Evolutionary conservation across 2,113 vertebrate genomes (phyloP).

Genomic region (Panthera uncia): DNA sequence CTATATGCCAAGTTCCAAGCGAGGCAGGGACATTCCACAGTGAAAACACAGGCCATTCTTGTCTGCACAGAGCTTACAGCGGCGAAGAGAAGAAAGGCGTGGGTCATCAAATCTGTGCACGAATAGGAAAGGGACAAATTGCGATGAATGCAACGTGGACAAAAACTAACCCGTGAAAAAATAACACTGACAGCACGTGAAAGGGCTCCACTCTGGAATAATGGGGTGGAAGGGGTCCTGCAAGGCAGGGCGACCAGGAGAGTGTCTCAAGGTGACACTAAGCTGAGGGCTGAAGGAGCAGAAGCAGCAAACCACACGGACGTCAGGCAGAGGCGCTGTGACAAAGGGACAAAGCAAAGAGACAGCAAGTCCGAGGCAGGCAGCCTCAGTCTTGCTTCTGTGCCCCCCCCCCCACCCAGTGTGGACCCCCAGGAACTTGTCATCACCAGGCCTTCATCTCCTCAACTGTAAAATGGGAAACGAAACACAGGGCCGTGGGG

Average conservation of each 20-base stretch:
- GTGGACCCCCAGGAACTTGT: background rate
- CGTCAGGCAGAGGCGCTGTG: background rate
- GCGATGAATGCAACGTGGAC: background rate
- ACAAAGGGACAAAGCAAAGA: background rate
- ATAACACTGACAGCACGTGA: background rate
- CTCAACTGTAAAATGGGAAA: background rate
- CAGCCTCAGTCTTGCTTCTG: background rate
- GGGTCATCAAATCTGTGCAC: background rate
- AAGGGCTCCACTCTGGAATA: background rate
- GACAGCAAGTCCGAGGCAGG: background rate
- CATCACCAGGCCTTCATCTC: background rate
- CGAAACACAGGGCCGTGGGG: too few relatives aligned
- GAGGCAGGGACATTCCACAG: background rate
- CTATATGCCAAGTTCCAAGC: background rate
- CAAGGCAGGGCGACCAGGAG: background rate
- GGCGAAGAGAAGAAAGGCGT: background rate
- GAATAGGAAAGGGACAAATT: background rate
- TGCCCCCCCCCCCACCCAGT: background rate
- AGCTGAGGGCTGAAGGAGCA: background rate
- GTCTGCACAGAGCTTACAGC: background rate
- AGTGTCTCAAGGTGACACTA: background rate
- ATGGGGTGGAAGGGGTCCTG: fast-evolving
- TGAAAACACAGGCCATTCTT: background rate
- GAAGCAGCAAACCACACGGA: background rate
- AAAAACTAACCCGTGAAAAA: background rate